Evolutionary conservation across 2,888 invertebrate genomes (phyloP).

Genomic region (Leptinotarsa juncta): DNA sequence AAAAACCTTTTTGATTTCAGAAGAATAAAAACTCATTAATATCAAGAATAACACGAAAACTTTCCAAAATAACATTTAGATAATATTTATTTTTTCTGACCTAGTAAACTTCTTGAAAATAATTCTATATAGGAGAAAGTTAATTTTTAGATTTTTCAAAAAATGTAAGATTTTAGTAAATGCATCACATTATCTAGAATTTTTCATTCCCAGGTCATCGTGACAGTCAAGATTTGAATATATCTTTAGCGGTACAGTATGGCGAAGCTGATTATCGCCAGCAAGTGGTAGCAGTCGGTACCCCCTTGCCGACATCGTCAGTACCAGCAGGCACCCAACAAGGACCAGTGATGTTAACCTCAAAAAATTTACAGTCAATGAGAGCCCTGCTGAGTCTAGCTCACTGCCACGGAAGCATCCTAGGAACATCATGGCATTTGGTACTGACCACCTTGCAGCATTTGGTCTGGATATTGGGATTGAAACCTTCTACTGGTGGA

Average conservation of each 20-base stretch:
- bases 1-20: no score
- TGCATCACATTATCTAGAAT: background rate
- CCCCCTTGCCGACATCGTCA: conserved; percentile 88
- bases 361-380: conserved; percentile 98
- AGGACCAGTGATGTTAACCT: conserved; percentile 95
- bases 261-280: conserved; percentile 85
- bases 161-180: no score
- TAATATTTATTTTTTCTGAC: no score
- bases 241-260: conserved; percentile 67
- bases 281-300: conserved; percentile 97
- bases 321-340: conserved; percentile 84
- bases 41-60: no score
- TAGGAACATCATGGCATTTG: conserved; percentile 95
- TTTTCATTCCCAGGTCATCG: conserved; percentile 64
- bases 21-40: no score
- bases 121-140: no score
- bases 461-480: conserved; percentile 91
- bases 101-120: no score
- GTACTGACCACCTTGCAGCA: conserved; percentile 94
- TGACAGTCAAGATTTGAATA: conserved; percentile 69
- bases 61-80: no score
- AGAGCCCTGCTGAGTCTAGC: conserved; percentile 89
- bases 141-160: no score
- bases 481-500: conserved; percentile 95
- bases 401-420: conserved; percentile 89